Base-by-base conservation (phyloP, 2,797 vertebrate genomes). In the Muscicapa striata region DNA sequence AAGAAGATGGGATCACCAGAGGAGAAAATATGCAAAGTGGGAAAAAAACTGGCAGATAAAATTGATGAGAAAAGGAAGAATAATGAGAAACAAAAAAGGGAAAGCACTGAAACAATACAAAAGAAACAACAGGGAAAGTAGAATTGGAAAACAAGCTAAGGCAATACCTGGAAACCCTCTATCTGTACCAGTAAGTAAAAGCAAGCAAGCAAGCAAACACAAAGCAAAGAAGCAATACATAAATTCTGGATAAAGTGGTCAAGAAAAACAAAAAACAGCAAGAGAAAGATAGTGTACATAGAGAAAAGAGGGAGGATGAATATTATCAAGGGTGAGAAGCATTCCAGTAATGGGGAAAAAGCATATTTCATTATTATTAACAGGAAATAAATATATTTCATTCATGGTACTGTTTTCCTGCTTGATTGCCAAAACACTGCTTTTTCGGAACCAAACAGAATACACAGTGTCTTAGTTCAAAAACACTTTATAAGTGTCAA, bases 11-110 rank as follows among this genome's bases (percentile, higher is more conserved):
- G 84, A 80, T 58, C 46, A 68, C 51, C 73, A 54, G 67, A 77
- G 73, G 70, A 91, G 87, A 94, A 91, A 20, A 94, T 89, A 82
- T 41, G 80, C 87, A 90, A 82, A 81, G 59, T 88, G 12, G 14
- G 32, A 51, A 77, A 86, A 96, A 96, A 91, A 59, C 24, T 52
- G 52, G 89, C 78, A 89, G 77, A 85, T 72, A 89, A 89, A 95
- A 95, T 49, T 74, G 82, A 89, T 77, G 66, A 83, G 81, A 90
- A 85, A 94, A 93, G 63, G 46, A 84, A 95, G 74, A 95, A 84
- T 82, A 88, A 90, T 90, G 81, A 93, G 86, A 78, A 20, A 80
- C 32, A 87, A 89, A 84, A 84, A 90, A 81, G 21, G 22, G 13
- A 90, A 94, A 90, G 27, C 78, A 84, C 46, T 82, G 78, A 93